Conservation (phyloP, 2,113 vertebrate genomes). For the Saccopteryx leptura region DNA sequence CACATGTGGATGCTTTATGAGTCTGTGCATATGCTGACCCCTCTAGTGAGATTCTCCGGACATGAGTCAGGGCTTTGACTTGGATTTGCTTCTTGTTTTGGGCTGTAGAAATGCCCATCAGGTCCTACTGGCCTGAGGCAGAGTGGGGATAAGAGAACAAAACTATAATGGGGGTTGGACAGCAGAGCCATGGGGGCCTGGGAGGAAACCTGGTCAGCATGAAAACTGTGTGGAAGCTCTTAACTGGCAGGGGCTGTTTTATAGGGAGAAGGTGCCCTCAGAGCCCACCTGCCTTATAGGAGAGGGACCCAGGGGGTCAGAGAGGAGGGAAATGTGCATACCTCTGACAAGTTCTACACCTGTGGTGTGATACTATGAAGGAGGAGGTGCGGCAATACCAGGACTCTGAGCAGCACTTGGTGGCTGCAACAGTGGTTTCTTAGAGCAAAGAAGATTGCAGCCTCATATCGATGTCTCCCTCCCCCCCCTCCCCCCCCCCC, state of each 20-base stretch:
- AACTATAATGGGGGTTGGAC: rapidly evolving
- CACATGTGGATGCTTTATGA: rapidly evolving
- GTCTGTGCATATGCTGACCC: not conserved
- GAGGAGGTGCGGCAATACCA: not conserved
- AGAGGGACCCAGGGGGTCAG: not conserved
- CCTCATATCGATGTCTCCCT: not conserved
- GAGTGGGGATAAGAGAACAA: not conserved
- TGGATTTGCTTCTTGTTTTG: not conserved
- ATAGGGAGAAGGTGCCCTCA: no score
- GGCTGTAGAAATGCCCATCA: not conserved
- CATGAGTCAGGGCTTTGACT: not conserved
- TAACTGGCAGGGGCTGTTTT: not conserved
- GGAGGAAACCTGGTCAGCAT: no score
- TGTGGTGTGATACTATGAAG: not conserved
- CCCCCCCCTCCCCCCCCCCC: rapidly evolving
- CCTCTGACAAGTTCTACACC: not conserved
- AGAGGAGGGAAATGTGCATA: not conserved
- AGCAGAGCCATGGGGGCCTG: not conserved
- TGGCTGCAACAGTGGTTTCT: not conserved
- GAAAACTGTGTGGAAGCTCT: not conserved
- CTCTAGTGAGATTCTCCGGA: not conserved
- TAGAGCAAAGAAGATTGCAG: not conserved
- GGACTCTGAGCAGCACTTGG: not conserved
- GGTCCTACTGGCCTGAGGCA: not conserved
- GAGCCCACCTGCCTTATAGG: not conserved